A percentile compares a stretch with the other conserved stretches of the same genome.
phyloP scores from a whole-genome alignment of 2,888 invertebrate genomes.

The Polymixis flavicincta region DNA sequence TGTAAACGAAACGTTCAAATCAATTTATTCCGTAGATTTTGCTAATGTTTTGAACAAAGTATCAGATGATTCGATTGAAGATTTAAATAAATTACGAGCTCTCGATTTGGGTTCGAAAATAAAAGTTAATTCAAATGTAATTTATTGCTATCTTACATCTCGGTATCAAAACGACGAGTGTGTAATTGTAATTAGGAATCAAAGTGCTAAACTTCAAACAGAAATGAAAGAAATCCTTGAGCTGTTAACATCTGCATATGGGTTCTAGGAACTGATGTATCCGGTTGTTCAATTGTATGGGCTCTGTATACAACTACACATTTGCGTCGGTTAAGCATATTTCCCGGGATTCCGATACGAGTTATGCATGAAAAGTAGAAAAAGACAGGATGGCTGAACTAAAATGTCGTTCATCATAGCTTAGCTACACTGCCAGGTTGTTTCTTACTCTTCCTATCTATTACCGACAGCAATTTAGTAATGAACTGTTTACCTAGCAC shows the following conservation, averaged over 20 bases:
- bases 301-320: conserved; percentile 27
- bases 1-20: conserved; percentile 2
- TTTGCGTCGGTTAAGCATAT: conserved; percentile 42
- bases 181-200: conserved; percentile 5
- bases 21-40: not conserved
- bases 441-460: not conserved
- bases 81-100: conserved; percentile 17
- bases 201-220: conserved; percentile 25
- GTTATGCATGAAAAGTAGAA: conserved; percentile 44
- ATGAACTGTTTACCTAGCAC: conserved; percentile 26
- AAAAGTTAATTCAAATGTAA: conserved; percentile 8
- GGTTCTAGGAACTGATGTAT: conserved; percentile 47
- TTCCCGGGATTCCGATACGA: conserved; percentile 55
- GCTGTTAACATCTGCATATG: conserved; percentile 48
- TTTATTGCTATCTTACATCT: conserved; percentile 13
- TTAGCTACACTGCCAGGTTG: not conserved
- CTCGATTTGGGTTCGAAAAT: conserved; percentile 7
- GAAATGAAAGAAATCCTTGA: conserved; percentile 27
- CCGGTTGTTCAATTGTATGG: conserved; percentile 53
- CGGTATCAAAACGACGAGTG: conserved; percentile 14
- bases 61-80: not conserved
- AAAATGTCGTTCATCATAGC: conserved; percentile 19
- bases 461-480: conserved; percentile 10
- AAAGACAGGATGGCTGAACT: conserved; percentile 12
- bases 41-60: not conserved